A percentile compares a stretch with the other conserved stretches of the same genome.
phyloP scores from a whole-genome alignment of 2,888 invertebrate species.

The Archaeoteleia sp. region DNA sequence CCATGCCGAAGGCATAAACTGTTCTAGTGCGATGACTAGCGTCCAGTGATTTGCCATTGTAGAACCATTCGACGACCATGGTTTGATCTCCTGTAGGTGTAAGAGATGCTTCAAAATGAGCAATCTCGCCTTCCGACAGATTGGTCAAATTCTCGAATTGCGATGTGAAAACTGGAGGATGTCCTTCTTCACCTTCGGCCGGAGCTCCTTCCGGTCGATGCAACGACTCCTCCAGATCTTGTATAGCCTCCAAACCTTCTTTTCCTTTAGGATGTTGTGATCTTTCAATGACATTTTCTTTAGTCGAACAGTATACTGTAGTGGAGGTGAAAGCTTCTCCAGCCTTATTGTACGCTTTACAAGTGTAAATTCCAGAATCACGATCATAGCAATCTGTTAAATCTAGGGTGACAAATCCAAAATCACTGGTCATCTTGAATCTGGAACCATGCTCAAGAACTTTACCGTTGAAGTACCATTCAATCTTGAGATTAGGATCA shows the following conservation, averaged over 20 bases:
- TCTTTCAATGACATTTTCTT: conserved; percentile 88
- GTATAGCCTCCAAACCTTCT: conserved; percentile 92
- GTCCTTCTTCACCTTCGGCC: conserved; percentile 85
- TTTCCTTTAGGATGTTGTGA: conserved; percentile 97
- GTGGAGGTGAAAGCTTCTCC: conserved; percentile 96
- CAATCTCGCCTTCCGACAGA: conserved; percentile 95
- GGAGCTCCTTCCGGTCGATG: conserved; percentile 82
- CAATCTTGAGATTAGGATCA: conserved; percentile 92
- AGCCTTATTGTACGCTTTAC: conserved; percentile 90
- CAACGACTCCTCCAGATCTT: conserved; percentile 91
- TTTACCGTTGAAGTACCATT: conserved; percentile 97
- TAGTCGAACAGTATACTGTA: conserved; percentile 88
- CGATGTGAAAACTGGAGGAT: conserved; percentile 91
- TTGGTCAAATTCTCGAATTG: conserved; percentile 89
- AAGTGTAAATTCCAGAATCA: conserved; percentile 95
- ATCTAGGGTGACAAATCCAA: conserved; percentile 96
- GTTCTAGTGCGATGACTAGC: conserved; percentile 94
- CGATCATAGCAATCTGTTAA: conserved; percentile 93
- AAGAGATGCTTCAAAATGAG: conserved; percentile 97
- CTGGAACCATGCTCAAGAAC: conserved; percentile 89
- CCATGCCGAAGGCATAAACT: conserved; percentile 98
- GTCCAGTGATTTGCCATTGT: conserved; percentile 91
- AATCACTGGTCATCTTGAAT: conserved; percentile 95
- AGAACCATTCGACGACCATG: conserved; percentile 97
- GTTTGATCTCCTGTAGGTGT: conserved; percentile 95